Conservation (phyloP, 1,140 invertebrate species). For the Pollicipes pollicipes region DNA sequence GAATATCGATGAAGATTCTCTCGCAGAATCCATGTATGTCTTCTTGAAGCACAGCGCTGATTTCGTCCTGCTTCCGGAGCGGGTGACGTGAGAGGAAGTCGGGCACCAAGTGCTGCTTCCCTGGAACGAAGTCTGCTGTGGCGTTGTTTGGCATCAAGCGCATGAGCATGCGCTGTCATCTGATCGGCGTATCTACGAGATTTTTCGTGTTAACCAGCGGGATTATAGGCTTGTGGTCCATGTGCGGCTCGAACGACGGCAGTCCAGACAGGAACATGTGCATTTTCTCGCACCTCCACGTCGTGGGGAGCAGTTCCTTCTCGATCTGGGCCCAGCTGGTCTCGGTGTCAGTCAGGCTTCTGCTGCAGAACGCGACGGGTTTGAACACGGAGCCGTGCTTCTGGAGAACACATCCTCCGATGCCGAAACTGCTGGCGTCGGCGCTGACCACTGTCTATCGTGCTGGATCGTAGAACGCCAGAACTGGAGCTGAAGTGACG, state of each 20-base stretch:
- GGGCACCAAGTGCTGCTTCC: neutral
- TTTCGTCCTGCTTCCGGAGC: neutral
- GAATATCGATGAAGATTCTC: neutral
- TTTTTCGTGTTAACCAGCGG: neutral
- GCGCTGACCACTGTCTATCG: neutral
- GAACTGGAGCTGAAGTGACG: neutral
- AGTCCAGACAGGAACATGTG: neutral
- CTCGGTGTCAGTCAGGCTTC: neutral
- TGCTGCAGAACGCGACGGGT: neutral
- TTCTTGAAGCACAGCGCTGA: neutral
- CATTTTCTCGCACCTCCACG: neutral
- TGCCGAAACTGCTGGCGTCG: neutral
- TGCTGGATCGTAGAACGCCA: neutral
- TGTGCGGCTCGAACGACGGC: neutral
- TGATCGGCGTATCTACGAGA: neutral
- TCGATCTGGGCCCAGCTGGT: neutral
- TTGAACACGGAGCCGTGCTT: neutral
- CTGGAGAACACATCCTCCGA: neutral
- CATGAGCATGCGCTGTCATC: neutral
- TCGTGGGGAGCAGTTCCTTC: neutral
- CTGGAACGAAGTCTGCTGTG: neutral
- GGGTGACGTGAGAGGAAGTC: neutral
- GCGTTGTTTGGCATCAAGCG: neutral
- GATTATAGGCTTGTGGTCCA: neutral
- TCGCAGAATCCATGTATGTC: neutral